Conservation (phyloP, 2,797 vertebrate species). For the Gila robusta region DNA sequence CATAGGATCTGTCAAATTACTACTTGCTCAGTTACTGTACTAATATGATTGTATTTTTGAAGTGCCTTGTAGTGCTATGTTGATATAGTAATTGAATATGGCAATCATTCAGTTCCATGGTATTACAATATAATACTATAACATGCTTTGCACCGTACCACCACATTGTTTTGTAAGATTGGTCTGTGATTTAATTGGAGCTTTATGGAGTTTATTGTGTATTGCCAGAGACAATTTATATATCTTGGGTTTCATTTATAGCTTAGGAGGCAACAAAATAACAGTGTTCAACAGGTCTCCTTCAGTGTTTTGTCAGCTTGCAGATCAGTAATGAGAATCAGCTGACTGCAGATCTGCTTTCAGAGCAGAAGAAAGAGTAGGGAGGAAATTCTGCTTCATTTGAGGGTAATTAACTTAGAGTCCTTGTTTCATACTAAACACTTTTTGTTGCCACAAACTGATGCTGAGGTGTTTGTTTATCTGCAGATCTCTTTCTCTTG, state of each 20-base stretch:
- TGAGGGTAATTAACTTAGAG: background rate
- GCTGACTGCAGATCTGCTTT: background rate
- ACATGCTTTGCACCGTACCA: background rate
- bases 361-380: background rate
- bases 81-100: background rate
- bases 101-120: background rate
- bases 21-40: background rate
- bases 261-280: background rate
- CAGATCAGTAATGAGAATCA: background rate
- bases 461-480: background rate
- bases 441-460: background rate
- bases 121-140: background rate
- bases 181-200: background rate
- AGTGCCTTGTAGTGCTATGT: background rate
- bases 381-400: background rate
- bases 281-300: background rate
- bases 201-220: background rate
- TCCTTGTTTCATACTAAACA: background rate
- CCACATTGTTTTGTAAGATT: background rate
- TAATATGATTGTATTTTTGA: background rate
- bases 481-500: background rate
- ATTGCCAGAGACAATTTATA: background rate
- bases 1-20: background rate
- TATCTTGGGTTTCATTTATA: background rate
- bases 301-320: conserved; percentile 1